These are phyloP conservation scores for Penaeus japonicus DNA, from an alignment of 1,140 invertebrate genomes.

Conservation along the genomic window DNA sequence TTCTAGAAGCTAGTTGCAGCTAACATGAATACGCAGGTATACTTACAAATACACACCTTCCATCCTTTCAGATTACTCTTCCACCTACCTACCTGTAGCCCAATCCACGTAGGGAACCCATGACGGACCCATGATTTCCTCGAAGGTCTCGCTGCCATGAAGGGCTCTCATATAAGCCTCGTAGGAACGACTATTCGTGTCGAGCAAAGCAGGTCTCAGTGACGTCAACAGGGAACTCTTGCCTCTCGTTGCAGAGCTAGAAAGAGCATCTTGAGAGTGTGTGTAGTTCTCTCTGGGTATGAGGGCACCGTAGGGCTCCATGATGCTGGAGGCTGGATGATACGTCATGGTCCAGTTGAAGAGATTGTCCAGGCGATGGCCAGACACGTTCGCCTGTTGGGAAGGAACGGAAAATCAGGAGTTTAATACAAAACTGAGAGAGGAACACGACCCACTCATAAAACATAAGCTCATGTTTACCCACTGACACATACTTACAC, in stretches of 20 bases:
- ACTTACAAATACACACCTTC: neutral
- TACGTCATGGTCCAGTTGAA: slow-evolving; percentile 56
- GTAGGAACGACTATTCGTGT: neutral
- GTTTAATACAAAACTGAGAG: neutral
- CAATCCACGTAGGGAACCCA: slow-evolving; percentile 25
- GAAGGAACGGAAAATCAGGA: too few relatives aligned
- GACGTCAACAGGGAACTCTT: neutral
- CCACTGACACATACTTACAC: neutral
- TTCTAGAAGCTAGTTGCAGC: neutral
- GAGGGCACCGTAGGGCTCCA: slow-evolving; percentile 45
- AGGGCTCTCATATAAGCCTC: neutral
- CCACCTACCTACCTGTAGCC: neutral
- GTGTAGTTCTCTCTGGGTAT: neutral
- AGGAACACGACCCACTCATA: neutral
- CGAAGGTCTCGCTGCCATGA: neutral
- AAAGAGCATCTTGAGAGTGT: too few relatives aligned
- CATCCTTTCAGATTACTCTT: too few relatives aligned
- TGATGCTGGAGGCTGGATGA: slow-evolving; percentile 22
- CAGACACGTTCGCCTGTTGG: neutral
- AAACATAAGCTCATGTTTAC: neutral
- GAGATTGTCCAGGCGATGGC: slow-evolving; percentile 11
- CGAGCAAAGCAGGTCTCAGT: neutral
- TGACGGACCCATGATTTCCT: neutral
- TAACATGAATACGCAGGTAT: neutral
- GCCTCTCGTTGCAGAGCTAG: neutral